Base-by-base conservation (phyloP, 2,797 vertebrate genomes). In the Platalea minor region DNA sequence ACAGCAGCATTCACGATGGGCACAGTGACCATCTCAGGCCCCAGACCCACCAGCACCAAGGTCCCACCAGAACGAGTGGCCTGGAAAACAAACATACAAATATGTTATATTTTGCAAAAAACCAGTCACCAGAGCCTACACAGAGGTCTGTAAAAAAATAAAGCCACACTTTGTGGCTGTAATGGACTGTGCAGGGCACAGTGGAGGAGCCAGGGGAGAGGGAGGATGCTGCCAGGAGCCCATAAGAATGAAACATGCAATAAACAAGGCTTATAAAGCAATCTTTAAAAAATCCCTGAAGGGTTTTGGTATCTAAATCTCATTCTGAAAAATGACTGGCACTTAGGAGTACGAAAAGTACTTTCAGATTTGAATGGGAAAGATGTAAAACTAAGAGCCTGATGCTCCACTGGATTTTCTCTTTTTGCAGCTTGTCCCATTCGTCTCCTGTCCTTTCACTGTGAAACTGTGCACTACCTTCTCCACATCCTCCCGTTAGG, bases 31-130 rank as follows among this genome's bases (percentile, higher is more conserved):
- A 99, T 99, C 69, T 98, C 98, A 1, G 98, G 50, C 9, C 99
- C 99, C 16, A 99, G 86, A 5, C 99, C 99, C 87, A 99, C 99
- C 91, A 99, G 94, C 80, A 99, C 98, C 96, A 99, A 95, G 45
- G 99, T 99, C 18, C 99, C 99, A 33, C 99, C 99, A 45, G 99
- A 98, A 76, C 91, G 97, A 35, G 99, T 99, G 29, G 98, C 99
- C 99, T 99, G 80, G 26, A 53, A n/a, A 86, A 64, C 33, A 84
- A 89, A 77, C 37, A 85, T 59, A 90, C 21, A 39, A 23, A 48
- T 9, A 12, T 0, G 7, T 53, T 33, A 29, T 20, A 56, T 35
- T 61, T n/a, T 51, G 33, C 13, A 57, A 18, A 85, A 85, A 48
- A 1, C 16, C 17, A 19, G 77, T 2, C 46, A 37, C 24, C 46